These are phyloP conservation scores for Phrynosoma blainvillii DNA, from an alignment of 2,113 vertebrate species.

Conservation along the genomic window DNA sequence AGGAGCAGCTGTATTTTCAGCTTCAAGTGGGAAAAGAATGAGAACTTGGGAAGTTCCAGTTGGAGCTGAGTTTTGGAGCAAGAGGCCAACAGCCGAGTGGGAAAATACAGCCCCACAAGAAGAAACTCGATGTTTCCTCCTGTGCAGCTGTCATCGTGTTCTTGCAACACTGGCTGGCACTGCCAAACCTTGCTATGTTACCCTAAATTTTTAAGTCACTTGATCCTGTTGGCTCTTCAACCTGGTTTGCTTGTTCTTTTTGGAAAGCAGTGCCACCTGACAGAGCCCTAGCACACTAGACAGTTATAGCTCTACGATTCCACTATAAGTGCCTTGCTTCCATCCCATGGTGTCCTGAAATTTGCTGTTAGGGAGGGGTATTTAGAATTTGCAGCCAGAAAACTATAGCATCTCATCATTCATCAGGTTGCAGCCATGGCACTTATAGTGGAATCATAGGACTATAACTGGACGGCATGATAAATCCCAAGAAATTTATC, in stretches of 20 bases:
- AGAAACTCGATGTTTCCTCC: constrained; percentile 51
- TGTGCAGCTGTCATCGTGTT: constrained; percentile 60
- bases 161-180: constrained; percentile 47
- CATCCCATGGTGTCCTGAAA: too few species aligned
- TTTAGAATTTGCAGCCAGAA: too few species aligned
- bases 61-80: constrained; percentile 44
- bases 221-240: not conserved
- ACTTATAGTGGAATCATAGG: too few species aligned
- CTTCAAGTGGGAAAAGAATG: constrained; percentile 45
- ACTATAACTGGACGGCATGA: too few species aligned
- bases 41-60: constrained; percentile 53
- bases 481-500: too few species aligned
- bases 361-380: too few species aligned
- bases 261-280: too few species aligned
- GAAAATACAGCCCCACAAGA: constrained; percentile 24
- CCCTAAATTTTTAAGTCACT: constrained; percentile 30
- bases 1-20: constrained; percentile 56
- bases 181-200: constrained; percentile 58
- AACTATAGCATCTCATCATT: too few species aligned
- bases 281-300: too few species aligned
- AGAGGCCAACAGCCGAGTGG: constrained; percentile 49
- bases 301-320: too few species aligned
- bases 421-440: too few species aligned
- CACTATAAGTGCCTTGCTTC: too few species aligned
- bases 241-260: constrained; percentile 28